Base-by-base conservation (phyloP, 2,888 invertebrate genomes). In the Furcula furcula region DNA sequence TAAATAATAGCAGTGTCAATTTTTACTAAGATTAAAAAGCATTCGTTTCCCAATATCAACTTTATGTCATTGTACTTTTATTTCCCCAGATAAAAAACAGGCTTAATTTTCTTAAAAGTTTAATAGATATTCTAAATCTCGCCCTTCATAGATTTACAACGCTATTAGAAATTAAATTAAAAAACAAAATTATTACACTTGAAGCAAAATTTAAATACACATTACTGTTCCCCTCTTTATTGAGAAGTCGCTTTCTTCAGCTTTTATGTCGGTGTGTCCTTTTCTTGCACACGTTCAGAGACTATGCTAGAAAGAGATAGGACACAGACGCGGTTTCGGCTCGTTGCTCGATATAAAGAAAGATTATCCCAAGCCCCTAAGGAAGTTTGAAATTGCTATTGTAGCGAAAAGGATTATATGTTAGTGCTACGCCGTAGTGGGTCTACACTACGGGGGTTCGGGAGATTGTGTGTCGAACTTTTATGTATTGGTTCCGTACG, bases 351-450 rank as follows among this genome's bases (percentile, higher is more conserved):
- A 84, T 88, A 89, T 88, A 88, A 89, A 89, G 89, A 89, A 89
- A 89, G 90, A 89, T 89, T 89, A 89, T 88, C 85, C 84, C 74
- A 83, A 86, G 88, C 85, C 89, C 89, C 89, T 85, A 87, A 89
- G 89, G 88, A 89, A 89, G 88, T 90, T 89, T 85, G 88, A 86
- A 89, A 90, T 90, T 89, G 89, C 89, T 88, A 86, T 90, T 89
- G 88, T 89, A 89, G 87, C 88, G 84, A 89, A 89, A 88, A 88
- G 89, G 89, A 89, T 90, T 90, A 89, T 89, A 89, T 79, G 89
- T 84, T 86, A 83, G 82, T 84, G 80, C 85, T 85, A 84, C 88
- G 84, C 57, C 81, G 87, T 86, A 86, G 84, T 66, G 72, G 65
- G 66, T 73, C 81, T 83, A 76, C 80, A 68, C n/a, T 44, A 71